A percentile compares a stretch with the other conserved stretches of the same genome.
phyloP scores from a whole-genome alignment of 2,113 vertebrate genomes.

The Triplophysa dalaica region DNA sequence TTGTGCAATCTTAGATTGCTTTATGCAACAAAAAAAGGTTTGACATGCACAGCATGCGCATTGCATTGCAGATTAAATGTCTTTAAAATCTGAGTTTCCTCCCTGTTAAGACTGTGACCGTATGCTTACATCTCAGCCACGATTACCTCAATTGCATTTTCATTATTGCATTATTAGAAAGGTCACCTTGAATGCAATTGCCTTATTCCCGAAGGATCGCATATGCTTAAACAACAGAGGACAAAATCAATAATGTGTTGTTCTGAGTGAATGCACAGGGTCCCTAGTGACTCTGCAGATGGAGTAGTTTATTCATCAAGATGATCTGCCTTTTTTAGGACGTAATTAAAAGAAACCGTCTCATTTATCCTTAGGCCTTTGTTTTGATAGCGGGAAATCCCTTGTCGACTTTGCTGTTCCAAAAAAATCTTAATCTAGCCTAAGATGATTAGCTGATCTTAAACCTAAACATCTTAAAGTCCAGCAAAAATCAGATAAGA shows the following conservation, averaged over 20 bases:
- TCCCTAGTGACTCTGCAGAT: slow-evolving; percentile 39
- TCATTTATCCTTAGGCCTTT: background rate
- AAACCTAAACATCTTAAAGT: too few relatives aligned
- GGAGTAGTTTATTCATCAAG: slow-evolving; percentile 28
- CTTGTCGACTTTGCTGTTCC: too few relatives aligned
- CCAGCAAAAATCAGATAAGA: too few relatives aligned
- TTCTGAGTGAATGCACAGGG: slow-evolving; percentile 38
- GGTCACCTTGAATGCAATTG: slow-evolving; percentile 64
- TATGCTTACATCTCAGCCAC: background rate
- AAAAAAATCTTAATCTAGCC: too few relatives aligned
- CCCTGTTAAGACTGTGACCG: background rate
- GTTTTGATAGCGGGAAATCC: too few relatives aligned
- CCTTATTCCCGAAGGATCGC: slow-evolving; percentile 37
- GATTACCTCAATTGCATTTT: slow-evolving; percentile 28
- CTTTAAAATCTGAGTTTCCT: background rate
- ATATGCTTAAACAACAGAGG: slow-evolving; percentile 3
- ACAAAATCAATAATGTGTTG: slow-evolving; percentile 46
- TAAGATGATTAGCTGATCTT: too few relatives aligned
- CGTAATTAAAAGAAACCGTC: slow-evolving; percentile 26
- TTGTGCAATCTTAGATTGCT: slow-evolving; percentile 24
- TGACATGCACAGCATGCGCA: background rate
- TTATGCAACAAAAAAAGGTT: background rate
- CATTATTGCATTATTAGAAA: slow-evolving; percentile 48
- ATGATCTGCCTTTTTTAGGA: background rate
- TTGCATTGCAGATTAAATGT: background rate